Evolutionary conservation across 2,113 vertebrate genomes (phyloP).

Genomic region (Hydrolagus affinis): DNA sequence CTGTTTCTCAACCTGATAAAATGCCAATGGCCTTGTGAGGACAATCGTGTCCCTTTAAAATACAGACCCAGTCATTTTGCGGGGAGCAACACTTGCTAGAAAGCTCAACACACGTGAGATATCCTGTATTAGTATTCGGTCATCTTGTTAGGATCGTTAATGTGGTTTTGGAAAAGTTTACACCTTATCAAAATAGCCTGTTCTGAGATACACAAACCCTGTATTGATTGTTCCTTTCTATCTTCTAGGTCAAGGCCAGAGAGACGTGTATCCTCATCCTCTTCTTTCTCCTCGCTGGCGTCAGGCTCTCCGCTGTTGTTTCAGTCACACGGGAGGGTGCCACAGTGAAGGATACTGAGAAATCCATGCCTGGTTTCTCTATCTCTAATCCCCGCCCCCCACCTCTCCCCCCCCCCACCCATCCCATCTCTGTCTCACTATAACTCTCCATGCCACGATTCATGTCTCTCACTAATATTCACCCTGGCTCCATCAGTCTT

Average conservation of each 20-base stretch:
- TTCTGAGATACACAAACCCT: not conserved
- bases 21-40: not conserved
- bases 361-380: constrained; percentile 18
- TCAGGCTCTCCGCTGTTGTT: constrained; percentile 51
- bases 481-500: not conserved
- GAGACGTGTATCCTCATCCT: constrained; percentile 64
- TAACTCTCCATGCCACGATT: not conserved
- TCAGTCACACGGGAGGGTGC: constrained; percentile 43
- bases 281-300: constrained; percentile 65
- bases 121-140: not conserved
- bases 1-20: too few relatives aligned
- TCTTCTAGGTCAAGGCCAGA: constrained; percentile 73
- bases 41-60: not conserved
- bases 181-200: not conserved
- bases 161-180: not conserved
- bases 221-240: constrained; percentile 19
- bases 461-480: not conserved
- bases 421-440: not conserved
- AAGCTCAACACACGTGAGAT: not conserved
- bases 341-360: constrained; percentile 31
- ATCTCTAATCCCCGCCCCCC: not conserved
- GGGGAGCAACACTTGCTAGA: not conserved
- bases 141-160: not conserved
- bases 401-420: not conserved
- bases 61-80: not conserved